Base-by-base conservation (phyloP, 2,888 invertebrate species). In the Parnassius mnemosyne region DNA sequence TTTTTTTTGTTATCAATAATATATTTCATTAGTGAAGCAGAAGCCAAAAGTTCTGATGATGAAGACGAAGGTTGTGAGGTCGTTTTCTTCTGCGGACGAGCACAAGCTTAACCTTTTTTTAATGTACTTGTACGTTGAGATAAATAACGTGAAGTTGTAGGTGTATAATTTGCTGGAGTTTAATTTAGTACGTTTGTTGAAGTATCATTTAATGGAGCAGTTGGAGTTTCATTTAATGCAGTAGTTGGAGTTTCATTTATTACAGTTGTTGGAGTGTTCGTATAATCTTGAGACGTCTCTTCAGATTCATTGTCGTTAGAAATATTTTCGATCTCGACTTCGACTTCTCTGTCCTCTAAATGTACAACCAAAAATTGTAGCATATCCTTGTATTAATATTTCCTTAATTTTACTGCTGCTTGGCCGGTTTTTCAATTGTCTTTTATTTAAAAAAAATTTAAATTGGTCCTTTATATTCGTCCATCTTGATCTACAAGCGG, bases 361-460 rank as follows among this genome's bases (percentile, higher is more conserved):
- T 56, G 56, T 46, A 56, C 47, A 47, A 56, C 56, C 56, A 56
- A 56, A 56, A 56, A 56, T 56, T 56, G 56, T 44, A 56, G 56
- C 56, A 56, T 43, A 56, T 56, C 56, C 56, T 56, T 47, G 56
- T 56, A 56, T 56, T 56, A 47, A 56, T 56, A 56, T 56, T 56
- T 56, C 25, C 47, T 56, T 56, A 56, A 46, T 56, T 56, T 56
- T 44, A 47, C 46, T 56, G 56, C 47, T 56, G 56, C 56, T 56
- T 56, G 56, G 47, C 56, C 56, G n/a, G 47, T 47, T 46, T 56
- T 56, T 56, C 25, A 56, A 34, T n/a, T 56, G 47, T 56, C 43
- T 56, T 56, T 56, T 46, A 25, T 56, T 56, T 25, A n/a, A n/a
- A n/a, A n/a, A n/a, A n/a, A 56, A 20, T 44, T 56, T n/a, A n/a